A percentile compares a stretch with the other conserved stretches of the same genome.
phyloP scores from a whole-genome alignment of 2,797 vertebrate species.

The Dermochelys coriacea region DNA sequence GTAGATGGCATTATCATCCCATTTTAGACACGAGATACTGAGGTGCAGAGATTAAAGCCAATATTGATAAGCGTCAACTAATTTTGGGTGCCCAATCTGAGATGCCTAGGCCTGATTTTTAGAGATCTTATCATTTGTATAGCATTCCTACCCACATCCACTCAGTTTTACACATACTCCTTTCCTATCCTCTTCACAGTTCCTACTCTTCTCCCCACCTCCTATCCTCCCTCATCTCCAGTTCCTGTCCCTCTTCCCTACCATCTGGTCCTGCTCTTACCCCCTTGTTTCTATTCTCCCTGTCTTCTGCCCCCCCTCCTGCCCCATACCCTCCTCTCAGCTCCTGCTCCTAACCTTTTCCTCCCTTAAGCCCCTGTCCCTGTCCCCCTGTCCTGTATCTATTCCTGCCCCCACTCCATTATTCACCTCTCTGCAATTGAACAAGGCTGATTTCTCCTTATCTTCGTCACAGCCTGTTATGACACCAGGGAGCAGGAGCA shows the following conservation, averaged over 20 bases:
- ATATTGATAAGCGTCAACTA: background rate
- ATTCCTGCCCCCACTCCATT: too few species aligned
- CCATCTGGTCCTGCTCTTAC: background rate
- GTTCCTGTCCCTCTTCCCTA: background rate
- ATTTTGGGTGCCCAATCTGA: background rate
- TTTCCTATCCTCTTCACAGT: too few species aligned
- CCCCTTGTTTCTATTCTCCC: too few species aligned
- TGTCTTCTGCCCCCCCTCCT: background rate
- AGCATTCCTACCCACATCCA: background rate
- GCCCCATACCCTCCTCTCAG: background rate
- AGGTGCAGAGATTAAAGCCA: too few species aligned
- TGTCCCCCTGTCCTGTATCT: too few species aligned
- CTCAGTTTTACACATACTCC: too few species aligned
- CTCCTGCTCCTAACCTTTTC: background rate
- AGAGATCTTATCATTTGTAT: background rate
- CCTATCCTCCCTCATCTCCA: too few species aligned
- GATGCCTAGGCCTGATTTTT: background rate
- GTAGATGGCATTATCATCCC: background rate
- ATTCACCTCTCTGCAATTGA: too few species aligned
- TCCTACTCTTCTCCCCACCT: too few species aligned
- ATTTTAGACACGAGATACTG: background rate
- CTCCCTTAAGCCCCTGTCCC: background rate
- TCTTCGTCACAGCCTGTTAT: too few species aligned
- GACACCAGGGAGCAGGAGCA: too few species aligned
- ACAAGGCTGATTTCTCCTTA: too few species aligned